These are phyloP conservation scores for Xenopus laevis DNA, from an alignment of 2,113 vertebrate species.

Conservation along the genomic window DNA sequence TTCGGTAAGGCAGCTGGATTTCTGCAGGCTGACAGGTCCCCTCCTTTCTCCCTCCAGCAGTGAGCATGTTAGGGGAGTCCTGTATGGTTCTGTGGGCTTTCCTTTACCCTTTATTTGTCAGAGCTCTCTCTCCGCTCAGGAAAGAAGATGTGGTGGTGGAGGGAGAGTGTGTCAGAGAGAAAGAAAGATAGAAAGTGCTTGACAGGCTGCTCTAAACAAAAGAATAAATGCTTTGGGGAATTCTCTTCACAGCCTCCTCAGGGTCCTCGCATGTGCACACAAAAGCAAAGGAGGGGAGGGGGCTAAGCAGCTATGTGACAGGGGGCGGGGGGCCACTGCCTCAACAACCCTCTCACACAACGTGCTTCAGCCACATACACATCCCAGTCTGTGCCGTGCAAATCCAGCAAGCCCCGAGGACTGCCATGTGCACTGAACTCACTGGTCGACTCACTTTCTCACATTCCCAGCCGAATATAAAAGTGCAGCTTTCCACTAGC, in stretches of 20 bases:
- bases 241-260: conserved; percentile 49
- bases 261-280: conserved; percentile 55
- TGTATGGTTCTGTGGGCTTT: neutral
- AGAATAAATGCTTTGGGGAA: conserved; percentile 40
- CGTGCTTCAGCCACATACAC: conserved; percentile 7
- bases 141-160: conserved; percentile 14
- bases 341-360: conserved; percentile 5
- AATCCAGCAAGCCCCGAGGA: conserved; percentile 14
- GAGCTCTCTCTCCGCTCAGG: conserved; percentile 5
- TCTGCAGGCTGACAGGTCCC: conserved; percentile 25
- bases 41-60: conserved; percentile 1
- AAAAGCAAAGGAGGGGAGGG: conserved; percentile 29
- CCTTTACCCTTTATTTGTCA: conserved; percentile 4
- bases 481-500: too few species aligned
- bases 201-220: conserved; percentile 30
- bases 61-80: conserved; percentile 7
- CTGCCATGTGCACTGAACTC: neutral
- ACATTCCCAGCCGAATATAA: too few species aligned
- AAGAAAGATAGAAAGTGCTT: conserved; percentile 2
- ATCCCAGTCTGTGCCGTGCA: conserved; percentile 8
- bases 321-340: conserved; percentile 15
- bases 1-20: neutral
- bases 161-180: conserved; percentile 8
- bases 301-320: conserved; percentile 32
- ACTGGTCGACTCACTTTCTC: too few species aligned